Evolutionary conservation across 2,113 vertebrate species (phyloP).

Genomic region (Petrocephalus microphthalmus): DNA sequence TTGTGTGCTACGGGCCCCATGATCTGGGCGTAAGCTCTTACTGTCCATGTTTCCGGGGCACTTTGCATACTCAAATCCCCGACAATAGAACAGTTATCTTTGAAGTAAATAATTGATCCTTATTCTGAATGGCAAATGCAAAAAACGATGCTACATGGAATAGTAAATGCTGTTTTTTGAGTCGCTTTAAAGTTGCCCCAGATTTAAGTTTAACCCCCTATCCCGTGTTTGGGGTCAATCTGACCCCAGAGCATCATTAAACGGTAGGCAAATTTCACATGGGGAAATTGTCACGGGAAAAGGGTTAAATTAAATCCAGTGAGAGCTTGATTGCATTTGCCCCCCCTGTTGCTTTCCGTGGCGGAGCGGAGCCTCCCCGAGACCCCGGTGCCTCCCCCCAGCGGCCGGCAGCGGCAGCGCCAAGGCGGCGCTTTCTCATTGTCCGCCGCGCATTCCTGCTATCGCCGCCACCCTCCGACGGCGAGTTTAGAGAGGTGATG

Average conservation of each 20-base stretch:
- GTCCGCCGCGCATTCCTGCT: not conserved
- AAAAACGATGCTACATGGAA: not conserved
- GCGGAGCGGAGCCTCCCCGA: not conserved
- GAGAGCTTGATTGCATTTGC: not conserved
- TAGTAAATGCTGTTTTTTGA: not conserved
- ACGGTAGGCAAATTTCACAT: too few relatives aligned
- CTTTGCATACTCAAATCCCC: not conserved
- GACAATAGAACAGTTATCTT: not conserved
- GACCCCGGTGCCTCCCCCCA: constrained; percentile 14
- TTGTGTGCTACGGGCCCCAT: not conserved
- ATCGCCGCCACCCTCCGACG: not conserved
- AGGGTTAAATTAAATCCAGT: not conserved
- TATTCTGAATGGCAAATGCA: not conserved
- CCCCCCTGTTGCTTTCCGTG: not conserved
- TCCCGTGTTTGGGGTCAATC: too few relatives aligned
- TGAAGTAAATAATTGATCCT: not conserved
- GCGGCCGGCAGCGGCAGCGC: not conserved
- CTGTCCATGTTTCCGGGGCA: not conserved
- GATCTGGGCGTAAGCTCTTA: too few relatives aligned
- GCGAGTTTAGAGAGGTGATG: constrained; percentile 45
- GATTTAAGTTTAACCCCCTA: not conserved
- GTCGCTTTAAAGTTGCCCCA: not conserved
- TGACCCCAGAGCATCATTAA: too few relatives aligned
- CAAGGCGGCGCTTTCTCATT: not conserved
- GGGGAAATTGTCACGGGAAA: too few relatives aligned